These are phyloP conservation scores for Pampus argenteus DNA, from an alignment of 2,797 vertebrate species.

Conservation along the genomic window DNA sequence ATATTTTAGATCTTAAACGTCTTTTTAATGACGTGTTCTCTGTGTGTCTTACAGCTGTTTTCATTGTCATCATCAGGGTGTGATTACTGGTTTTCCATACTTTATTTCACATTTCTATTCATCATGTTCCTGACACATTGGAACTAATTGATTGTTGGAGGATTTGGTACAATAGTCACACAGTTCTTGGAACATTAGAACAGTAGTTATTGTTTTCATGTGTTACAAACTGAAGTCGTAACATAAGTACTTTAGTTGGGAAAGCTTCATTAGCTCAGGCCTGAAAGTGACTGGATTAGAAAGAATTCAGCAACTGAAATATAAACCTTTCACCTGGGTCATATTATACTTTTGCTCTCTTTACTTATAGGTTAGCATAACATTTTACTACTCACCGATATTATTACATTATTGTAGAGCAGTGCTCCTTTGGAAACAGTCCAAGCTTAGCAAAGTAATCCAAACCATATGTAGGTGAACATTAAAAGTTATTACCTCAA, in stretches of 20 bases:
- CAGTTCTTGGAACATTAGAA: neutral
- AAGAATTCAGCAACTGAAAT: neutral
- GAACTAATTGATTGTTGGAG: neutral
- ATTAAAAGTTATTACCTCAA: neutral
- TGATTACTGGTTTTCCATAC: neutral
- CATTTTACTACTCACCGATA: neutral
- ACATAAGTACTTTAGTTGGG: neutral
- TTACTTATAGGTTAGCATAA: neutral
- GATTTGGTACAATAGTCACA: neutral
- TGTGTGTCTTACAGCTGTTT: neutral
- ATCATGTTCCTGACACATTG: neutral
- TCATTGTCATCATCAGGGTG: neutral
- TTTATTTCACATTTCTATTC: neutral
- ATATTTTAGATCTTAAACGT: neutral
- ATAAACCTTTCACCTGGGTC: neutral
- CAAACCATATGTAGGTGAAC: neutral
- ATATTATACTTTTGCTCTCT: neutral
- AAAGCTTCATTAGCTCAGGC: conserved; percentile 1
- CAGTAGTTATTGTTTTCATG: neutral
- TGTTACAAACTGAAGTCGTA: neutral
- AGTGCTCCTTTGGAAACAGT: neutral
- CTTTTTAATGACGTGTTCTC: neutral
- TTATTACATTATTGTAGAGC: neutral
- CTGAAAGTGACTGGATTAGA: neutral
- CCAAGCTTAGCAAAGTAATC: neutral